Evolutionary conservation across 2,797 vertebrate species (phyloP).

Genomic region (Aldrovandia affinis): DNA sequence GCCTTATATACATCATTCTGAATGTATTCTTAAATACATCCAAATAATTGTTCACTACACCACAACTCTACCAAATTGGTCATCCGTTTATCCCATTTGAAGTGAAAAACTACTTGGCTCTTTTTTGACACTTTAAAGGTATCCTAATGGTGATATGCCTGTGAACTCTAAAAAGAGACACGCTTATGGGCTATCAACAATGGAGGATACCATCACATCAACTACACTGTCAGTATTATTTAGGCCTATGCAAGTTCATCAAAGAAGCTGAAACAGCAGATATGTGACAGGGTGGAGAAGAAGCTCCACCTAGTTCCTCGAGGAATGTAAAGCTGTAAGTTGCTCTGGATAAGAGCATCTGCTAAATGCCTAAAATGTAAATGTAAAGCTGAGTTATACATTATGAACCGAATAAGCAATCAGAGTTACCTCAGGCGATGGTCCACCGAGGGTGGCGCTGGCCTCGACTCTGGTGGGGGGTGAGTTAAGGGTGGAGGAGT

Average conservation of each 20-base stretch:
- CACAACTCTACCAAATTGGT: too few species aligned
- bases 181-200: not conserved
- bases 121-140: not conserved
- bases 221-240: not conserved
- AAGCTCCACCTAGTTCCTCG: too few species aligned
- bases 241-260: not conserved
- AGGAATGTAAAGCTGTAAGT: too few species aligned
- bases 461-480: not conserved
- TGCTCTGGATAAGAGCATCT: too few species aligned
- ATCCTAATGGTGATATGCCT: not conserved
- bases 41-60: too few species aligned
- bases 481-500: not conserved
- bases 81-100: not conserved
- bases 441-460: not conserved
- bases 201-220: not conserved
- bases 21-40: too few species aligned
- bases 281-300: not conserved
- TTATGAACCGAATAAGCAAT: not conserved
- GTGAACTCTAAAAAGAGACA: not conserved
- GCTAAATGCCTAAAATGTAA: too few species aligned
- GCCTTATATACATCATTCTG: not conserved
- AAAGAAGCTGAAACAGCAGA: not conserved
- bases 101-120: not conserved
- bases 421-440: conserved; percentile 48
- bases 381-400: too few species aligned